Evolutionary conservation across 2,113 vertebrate genomes (phyloP), one percentile per base, ranked within the genome.

Genomic region (Alexandromys fortis): DNA sequence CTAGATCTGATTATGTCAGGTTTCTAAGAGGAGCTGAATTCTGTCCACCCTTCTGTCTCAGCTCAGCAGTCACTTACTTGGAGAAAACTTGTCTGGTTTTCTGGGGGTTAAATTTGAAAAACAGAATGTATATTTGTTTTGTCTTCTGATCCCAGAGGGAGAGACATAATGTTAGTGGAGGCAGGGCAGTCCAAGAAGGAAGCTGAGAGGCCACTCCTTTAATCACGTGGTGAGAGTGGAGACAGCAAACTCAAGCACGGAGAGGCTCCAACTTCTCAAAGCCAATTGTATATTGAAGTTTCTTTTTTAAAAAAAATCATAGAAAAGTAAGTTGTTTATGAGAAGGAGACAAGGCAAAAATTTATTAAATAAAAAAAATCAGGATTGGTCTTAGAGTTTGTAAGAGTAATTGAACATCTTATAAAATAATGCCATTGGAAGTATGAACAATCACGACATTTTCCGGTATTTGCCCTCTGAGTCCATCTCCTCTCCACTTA

Each of bases 401-500:
- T 67, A 73, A 88, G 86, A 91, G 35, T 47, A 73, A 79, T 55
- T n/a, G 79, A 81, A 68, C 52, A 73, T 68, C 45, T 95, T 82
- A 83, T 30, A 87, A 91, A 95, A 90, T 33, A 89, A 93, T 76
- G 89, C 61, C 52, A 47, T 67, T 94, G 72, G 92, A 92, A 94
- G 45, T 19, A 86, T 61, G 47, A 91, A 21, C 68, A 58, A 86
- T 79, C 67, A 67, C 24, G 21, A n/a, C 81, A 22, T 65, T 90
- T 86, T 93, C 72, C 24, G 13, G 73, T 9, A 35, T 38, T 38
- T 26, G 79, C 65, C 24, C 83, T 81, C 30, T 24, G 42, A 42
- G n/a, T 12, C 79, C 61, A 58, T 67, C 75, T 90, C 22, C 83
- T 95, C 70, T 90, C 72, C 68, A 86, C 65, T 65, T 8, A 96